Evolutionary conservation across 2,113 vertebrate species (phyloP).

Genomic region (Elgaria multicarinata): DNA sequence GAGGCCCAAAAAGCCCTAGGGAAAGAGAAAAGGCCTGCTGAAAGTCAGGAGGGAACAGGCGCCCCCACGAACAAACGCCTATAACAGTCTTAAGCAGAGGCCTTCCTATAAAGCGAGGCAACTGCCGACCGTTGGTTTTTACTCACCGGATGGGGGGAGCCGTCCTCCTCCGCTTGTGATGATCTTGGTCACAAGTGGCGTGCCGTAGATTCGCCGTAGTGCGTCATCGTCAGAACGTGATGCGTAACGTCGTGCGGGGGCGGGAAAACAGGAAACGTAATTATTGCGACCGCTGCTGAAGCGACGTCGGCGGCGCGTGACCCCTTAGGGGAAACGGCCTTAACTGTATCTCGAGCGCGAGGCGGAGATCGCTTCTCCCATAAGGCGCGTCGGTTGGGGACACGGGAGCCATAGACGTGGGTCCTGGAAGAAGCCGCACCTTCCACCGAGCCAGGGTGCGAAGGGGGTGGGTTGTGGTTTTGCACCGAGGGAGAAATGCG

Average conservation of each 20-base stretch:
- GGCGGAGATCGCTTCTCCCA: neutral
- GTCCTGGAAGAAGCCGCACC: neutral
- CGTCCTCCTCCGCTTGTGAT: slow-evolving; percentile 83
- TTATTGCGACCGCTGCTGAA: neutral
- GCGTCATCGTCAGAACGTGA: slow-evolving; percentile 53
- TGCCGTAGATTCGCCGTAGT: slow-evolving; percentile 81
- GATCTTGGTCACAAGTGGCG: slow-evolving; percentile 89
- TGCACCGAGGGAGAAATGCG: neutral
- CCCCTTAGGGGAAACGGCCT: neutral
- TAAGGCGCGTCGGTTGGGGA: neutral
- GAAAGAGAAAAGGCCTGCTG: slow-evolving; percentile 38
- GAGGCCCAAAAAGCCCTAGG: slow-evolving; percentile 91
- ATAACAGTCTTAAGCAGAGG: fast-evolving
- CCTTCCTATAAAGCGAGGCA: fast-evolving
- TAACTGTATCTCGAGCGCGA: neutral
- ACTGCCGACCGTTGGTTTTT: slow-evolving; percentile 14
- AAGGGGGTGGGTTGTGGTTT: neutral
- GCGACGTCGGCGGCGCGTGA: neutral
- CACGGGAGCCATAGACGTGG: neutral
- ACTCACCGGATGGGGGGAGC: slow-evolving; percentile 70
- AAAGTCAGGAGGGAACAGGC: too few species aligned
- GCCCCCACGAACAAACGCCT: fast-evolving
- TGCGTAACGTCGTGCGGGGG: neutral
- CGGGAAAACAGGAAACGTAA: neutral
- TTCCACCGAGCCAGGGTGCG: neutral